Conservation (phyloP, 2,113 vertebrate genomes). For the Phaethornis superciliosus region DNA sequence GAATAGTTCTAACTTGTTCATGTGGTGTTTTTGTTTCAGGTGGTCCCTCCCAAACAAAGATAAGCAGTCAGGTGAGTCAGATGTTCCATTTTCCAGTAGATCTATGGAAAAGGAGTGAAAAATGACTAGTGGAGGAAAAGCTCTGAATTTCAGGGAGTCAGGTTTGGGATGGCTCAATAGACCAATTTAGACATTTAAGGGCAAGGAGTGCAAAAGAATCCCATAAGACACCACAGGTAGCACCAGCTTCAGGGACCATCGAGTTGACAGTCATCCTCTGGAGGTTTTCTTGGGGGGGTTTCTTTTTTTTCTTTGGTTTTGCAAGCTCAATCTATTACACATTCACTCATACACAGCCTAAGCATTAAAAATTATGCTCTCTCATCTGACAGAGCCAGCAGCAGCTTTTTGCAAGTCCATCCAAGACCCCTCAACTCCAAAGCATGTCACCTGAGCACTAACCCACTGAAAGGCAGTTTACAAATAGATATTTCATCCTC, state of each 20-base stretch:
- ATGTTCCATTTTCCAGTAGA: not conserved
- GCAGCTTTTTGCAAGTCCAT: not conserved
- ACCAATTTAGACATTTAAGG: not conserved
- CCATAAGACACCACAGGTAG: not conserved
- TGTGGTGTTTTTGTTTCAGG: conserved; percentile 9
- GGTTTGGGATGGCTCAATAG: not conserved
- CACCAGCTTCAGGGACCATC: not conserved
- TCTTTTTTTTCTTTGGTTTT: not conserved
- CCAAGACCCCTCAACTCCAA: not conserved
- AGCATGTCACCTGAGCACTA: not conserved
- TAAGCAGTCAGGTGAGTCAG: conserved; percentile 28
- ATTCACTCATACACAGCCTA: not conserved
- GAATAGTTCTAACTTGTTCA: not conserved
- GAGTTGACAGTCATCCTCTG: not conserved
- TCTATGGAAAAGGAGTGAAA: not conserved
- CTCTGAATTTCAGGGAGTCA: not conserved
- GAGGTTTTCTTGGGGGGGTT: not conserved
- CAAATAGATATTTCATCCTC: not conserved
- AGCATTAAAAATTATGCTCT: not conserved
- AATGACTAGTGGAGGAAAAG: not conserved
- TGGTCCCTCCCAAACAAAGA: not conserved
- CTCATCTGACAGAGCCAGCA: not conserved
- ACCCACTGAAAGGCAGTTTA: not conserved
- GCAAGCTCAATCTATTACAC: not conserved
- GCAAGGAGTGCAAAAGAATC: conserved; percentile 37